phyloP scores from a whole-genome alignment of 2,797 vertebrate species.

The Orientallactaga sibirica region DNA sequence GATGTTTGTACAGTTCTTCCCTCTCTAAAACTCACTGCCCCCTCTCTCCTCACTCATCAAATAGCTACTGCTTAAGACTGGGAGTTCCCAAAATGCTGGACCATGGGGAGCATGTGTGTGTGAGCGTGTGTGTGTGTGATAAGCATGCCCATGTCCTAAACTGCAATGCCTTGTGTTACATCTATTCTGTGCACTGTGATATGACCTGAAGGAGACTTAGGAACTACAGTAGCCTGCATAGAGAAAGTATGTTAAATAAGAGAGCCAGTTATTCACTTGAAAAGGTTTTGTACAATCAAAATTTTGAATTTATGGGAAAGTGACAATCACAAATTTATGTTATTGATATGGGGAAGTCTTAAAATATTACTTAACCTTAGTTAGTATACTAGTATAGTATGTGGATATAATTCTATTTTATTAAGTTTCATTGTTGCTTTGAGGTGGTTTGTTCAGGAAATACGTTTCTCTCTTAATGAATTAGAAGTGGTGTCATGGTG shows the following conservation, averaged over 20 bases:
- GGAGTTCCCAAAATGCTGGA: not conserved
- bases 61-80: not conserved
- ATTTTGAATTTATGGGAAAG: not conserved
- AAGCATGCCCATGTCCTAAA: not conserved
- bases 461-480: not conserved
- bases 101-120: not conserved
- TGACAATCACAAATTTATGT: not conserved
- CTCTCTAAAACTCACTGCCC: not conserved
- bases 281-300: not conserved
- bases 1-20: not conserved
- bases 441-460: not conserved
- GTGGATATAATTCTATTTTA: not conserved
- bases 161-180: not conserved
- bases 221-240: no score
- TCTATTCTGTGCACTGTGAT: not conserved
- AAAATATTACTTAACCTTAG: not conserved
- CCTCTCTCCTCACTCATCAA: not conserved
- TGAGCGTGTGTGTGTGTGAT: not conserved
- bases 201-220: not conserved
- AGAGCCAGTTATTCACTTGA: rapidly evolving
- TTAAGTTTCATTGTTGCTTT: not conserved
- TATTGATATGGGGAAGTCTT: not conserved
- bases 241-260: not conserved
- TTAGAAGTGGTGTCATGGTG: not conserved
- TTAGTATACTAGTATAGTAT: not conserved